Evolutionary conservation across 2,797 vertebrate genomes (phyloP), one percentile per base, ranked within the genome.

Genomic region (Bradypodion ventrale): DNA sequence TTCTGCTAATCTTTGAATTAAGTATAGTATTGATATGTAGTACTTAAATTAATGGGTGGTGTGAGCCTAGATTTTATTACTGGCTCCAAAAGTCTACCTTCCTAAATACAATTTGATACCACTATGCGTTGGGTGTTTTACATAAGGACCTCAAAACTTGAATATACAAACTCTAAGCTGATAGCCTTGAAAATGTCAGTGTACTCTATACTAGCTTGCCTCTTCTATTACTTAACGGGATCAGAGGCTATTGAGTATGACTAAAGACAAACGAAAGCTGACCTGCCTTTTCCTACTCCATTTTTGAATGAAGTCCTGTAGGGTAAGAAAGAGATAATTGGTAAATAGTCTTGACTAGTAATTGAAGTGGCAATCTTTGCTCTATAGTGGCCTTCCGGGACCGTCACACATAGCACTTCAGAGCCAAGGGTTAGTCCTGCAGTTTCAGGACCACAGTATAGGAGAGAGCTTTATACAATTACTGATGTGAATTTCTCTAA

Each of bases 401-500:
- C 95, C 95, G 92, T 94, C 95, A 93, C 93, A 91, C 84, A 90
- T 93, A 95, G 95, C 91, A 93, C 93, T 95, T 95, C 94, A 95
- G 91, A 96, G 92, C 94, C 95, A 89, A 95, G 90, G 93, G 94
- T 95, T 92, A 92, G 94, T 96, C 95, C 95, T 95, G 94, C 87
- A 92, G 94, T 95, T 96, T 94, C 92, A 95, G 94, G 96, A 95
- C 91, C 93, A 93, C 95, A 95, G 91, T 93, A 90, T 87, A 89
- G 92, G 91, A 94, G 93, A 96, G 93, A 96, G 96, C 96, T 97
- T 97, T 97, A 96, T 96, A 96, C 94, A 93, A 96, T 95, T 94
- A 95, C 93, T 90, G 95, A 95, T 96, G 96, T 97, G 96, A 97
- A 96, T 96, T 96, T 96, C 94, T 97, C 95, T 96, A 93, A 96